phyloP scores from a whole-genome alignment of 2,797 vertebrate genomes.

The Kryptopterus vitreolus region DNA sequence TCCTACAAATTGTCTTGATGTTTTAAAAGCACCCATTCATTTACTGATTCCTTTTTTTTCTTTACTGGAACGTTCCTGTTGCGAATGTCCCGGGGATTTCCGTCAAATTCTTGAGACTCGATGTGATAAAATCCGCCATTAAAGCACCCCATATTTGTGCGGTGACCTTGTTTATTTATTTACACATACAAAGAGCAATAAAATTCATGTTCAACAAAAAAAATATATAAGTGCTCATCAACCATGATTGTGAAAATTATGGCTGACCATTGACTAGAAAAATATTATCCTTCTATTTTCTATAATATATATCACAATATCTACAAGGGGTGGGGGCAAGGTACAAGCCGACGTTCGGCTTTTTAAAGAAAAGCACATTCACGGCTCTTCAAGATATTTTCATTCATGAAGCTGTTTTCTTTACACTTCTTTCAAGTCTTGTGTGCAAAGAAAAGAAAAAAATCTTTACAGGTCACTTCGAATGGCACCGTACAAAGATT shows the following conservation, averaged over 20 bases:
- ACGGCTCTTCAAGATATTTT: constrained; percentile 3
- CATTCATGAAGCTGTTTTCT: constrained; percentile 47
- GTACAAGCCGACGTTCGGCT: constrained; percentile 56
- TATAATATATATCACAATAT: constrained; percentile 77
- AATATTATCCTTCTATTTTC: constrained; percentile 74
- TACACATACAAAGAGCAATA: constrained; percentile 62
- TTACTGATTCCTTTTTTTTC: constrained; percentile 9
- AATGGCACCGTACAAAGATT: constrained; percentile 16
- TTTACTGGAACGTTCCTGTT: constrained; percentile 5
- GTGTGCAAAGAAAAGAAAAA: not conserved
- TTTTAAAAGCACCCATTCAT: constrained; percentile 4
- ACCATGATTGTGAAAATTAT: constrained; percentile 57
- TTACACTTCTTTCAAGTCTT: not conserved
- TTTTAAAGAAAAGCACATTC: not conserved
- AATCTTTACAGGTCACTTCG: constrained; percentile 19
- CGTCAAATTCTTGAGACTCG: constrained; percentile 5
- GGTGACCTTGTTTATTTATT: constrained; percentile 65
- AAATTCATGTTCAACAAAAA: constrained; percentile 31
- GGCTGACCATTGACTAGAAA: constrained; percentile 68
- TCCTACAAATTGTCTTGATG: constrained; percentile 8
- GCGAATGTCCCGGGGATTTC: constrained; percentile 16
- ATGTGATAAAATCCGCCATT: not conserved
- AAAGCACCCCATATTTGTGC: not conserved
- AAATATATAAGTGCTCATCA: constrained; percentile 49
- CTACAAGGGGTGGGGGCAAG: constrained; percentile 63